Base-by-base conservation (phyloP, 2,113 vertebrate genomes). In the Chlorodrepanis virens region DNA sequence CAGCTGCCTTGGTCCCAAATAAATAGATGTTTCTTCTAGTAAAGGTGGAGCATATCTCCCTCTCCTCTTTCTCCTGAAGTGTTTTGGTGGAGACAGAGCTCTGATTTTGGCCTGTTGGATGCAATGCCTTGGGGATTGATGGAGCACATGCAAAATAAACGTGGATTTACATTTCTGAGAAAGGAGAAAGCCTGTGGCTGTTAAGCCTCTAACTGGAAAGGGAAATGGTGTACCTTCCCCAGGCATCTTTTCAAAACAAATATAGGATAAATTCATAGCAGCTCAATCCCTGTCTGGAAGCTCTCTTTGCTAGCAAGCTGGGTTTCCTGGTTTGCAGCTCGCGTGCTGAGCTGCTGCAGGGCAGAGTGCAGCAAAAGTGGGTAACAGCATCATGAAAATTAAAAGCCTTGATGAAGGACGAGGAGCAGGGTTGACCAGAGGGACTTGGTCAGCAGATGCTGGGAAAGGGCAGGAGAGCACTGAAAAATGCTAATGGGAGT, bases 181-280 rank as follows among this genome's bases (percentile, higher is more conserved):
- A 84, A 72, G 81, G 85, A 82, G 76, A 94, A 69, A 92, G 29
- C 81, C 87, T 52, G 68, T 60, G 81, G 86, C 72, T 92, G 11
- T 84, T 87, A 89, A 96, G 81, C 63, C 29, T 92, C 47, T 87
- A 70, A 87, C 69, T 76, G 89, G 70, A 87, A 89, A 94, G 74
- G 72, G 80, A 91, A 95, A 89, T 40, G 50, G 45, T 94, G 35
- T 79, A 53, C 74, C 86, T 76, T 89, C 83, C 64, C 42, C 40
- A 71, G 88, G 82, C 90, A 78, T 81, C 44, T 87, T 94, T 94
- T 94, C 80, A 95, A 92, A 97, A 87, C 77, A 96, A 94, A 94
- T 92, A 91, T 16, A 78, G 72, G 86, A 68, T 71, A 77, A 93
- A 92, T 93, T 94, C 94, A 93, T 56, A 74, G 52, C 61, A 68